phyloP scores from a whole-genome alignment of 2,888 invertebrate species.

The Venusia cambrica region DNA sequence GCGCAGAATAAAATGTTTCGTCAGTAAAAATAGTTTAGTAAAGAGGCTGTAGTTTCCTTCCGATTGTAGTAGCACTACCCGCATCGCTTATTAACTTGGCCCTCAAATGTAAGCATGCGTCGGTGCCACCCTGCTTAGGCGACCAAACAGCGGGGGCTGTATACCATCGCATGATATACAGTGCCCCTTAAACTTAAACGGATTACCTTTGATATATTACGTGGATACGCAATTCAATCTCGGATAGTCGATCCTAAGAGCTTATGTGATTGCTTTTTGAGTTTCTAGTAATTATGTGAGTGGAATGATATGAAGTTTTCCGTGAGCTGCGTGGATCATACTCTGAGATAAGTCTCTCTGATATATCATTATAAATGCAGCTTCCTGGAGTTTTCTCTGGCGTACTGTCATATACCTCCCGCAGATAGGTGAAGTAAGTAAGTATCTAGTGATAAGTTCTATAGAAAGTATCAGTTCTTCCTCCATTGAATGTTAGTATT shows the following conservation, averaged over 20 bases:
- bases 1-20: too few relatives aligned
- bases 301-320: constrained; percentile 17
- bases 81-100: constrained; percentile 27
- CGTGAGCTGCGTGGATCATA: constrained; percentile 5
- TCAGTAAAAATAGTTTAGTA: too few relatives aligned
- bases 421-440: too few relatives aligned
- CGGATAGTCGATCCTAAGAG: constrained; percentile 62
- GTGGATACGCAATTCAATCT: constrained; percentile 75
- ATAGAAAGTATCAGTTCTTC: too few relatives aligned
- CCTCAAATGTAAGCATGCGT: constrained; percentile 62
- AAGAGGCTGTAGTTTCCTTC: too few relatives aligned
- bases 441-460: too few relatives aligned
- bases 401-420: too few relatives aligned
- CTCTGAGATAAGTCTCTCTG: too few relatives aligned
- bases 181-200: constrained; percentile 78
- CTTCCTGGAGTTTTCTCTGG: too few relatives aligned
- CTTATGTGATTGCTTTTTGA: constrained; percentile 67
- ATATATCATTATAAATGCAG: too few relatives aligned
- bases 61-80: too few relatives aligned
- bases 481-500: too few relatives aligned
- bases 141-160: constrained; percentile 70
- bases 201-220: constrained; percentile 81
- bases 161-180: constrained; percentile 75
- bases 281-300: constrained; percentile 50
- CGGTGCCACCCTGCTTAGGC: constrained; percentile 71